A percentile compares a stretch with the other conserved stretches of the same genome.
Evolutionary conservation across 2,888 invertebrate species (phyloP).

Genomic region (Anthrax anthrax): DNA sequence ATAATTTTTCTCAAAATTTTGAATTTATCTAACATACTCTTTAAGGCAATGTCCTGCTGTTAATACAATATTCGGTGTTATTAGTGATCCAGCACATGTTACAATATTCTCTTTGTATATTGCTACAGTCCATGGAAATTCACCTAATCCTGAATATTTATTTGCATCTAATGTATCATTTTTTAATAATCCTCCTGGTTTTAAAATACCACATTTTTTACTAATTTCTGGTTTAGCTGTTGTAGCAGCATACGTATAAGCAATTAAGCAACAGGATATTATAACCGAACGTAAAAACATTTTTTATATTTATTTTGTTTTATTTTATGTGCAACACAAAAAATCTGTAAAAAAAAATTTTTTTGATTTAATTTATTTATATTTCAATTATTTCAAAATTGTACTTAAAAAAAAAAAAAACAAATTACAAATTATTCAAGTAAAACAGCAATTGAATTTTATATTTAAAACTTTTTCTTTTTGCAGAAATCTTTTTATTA

Average conservation of each 20-base stretch:
- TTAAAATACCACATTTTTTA: slow-evolving; percentile 5
- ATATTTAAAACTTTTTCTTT: no score
- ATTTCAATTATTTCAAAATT: no score
- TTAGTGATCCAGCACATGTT: slow-evolving; percentile 54
- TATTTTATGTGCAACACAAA: no score
- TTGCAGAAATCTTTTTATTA: no score
- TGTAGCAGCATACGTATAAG: neutral
- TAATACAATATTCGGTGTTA: no score
- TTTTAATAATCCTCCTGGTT: slow-evolving; percentile 1
- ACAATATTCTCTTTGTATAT: slow-evolving; percentile 38
- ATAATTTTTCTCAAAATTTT: no score
- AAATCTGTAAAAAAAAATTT: no score
- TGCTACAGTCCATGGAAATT: slow-evolving; percentile 67
- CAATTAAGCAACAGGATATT: slow-evolving; percentile 1
- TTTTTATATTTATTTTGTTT: neutral
- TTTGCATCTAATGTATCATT: neutral
- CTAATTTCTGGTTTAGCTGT: slow-evolving; percentile 1
- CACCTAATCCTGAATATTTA: slow-evolving; percentile 45
- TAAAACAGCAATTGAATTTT: no score
- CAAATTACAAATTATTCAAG: no score
- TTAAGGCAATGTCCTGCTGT: slow-evolving; percentile 41
- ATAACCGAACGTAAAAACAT: slow-evolving; percentile 3
- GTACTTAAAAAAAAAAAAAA: no score
- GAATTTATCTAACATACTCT: slow-evolving; percentile 30
- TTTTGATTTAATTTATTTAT: no score